Base-by-base conservation (phyloP, 1,140 invertebrate genomes). In the Potamilus streckersoni region DNA sequence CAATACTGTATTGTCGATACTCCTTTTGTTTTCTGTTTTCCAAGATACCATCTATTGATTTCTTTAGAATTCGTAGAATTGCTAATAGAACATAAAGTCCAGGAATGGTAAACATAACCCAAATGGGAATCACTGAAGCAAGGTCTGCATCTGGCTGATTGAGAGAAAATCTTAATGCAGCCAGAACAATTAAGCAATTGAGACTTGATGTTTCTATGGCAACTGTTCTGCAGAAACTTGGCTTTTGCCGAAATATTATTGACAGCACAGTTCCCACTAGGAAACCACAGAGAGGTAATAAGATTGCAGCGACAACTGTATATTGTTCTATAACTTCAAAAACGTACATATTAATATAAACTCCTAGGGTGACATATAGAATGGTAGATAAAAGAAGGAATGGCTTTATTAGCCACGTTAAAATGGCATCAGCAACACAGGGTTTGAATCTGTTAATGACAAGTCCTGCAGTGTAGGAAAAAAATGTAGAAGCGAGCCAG, bases 281-380 rank as follows among this genome's bases (percentile, higher is more conserved):
- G 63, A 84, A 86, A 61, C 85, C 87, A 69, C 80, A 74, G 13
- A 88, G 69, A 27, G 87, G 87, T 31, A 88, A 74, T n/a, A 86
- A 73, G 56, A 85, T 70, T 15, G 84, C 85, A 8, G 84, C 85
- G 27, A 87, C 59, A 55, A 87, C 72, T 8, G 82, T 82, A 66
- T 76, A 77, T 11, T 78, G 72, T 69, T 87, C 80, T n/a, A 87
- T 76, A 31, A 79, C 63, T 64, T 86, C 81, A 78, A 88, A 88
- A 49, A 88, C 83, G 71, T 89, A 89, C 84, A 87, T 87, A 73
- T 89, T 89, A 74, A 89, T 89, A 80, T 89, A 88, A 31, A 89
- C 83, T 66, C 88, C 88, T 16, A 89, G 80, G 17, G 88, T 89
- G 79, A 88, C 85, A 71, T 86, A 88, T 67, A 89, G 81, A 73